Conservation (phyloP, 2,797 vertebrate species). For the Falco rusticolus region DNA sequence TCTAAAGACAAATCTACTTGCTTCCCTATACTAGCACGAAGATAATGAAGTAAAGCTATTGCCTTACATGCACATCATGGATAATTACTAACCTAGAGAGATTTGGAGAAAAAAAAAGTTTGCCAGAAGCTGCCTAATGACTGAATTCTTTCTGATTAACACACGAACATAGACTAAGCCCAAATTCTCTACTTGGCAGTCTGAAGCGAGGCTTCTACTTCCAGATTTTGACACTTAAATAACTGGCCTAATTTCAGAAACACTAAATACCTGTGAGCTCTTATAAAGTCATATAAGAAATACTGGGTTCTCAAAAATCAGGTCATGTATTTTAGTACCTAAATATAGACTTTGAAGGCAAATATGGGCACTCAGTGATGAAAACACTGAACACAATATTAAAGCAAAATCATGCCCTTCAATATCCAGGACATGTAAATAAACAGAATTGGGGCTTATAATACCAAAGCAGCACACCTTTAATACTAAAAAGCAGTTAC, state of each 20-base stretch:
- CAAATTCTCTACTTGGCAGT: background rate
- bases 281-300: conserved; percentile 1
- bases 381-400: background rate
- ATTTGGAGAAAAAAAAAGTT: background rate
- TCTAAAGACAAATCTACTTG: background rate
- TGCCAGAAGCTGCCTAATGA: background rate
- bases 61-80: background rate
- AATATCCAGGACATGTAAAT: background rate
- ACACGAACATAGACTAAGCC: background rate
- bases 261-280: background rate
- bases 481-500: background rate
- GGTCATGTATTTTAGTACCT: background rate
- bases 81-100: background rate
- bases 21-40: background rate
- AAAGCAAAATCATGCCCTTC: background rate
- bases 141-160: conserved; percentile 23
- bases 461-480: background rate
- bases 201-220: background rate
- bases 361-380: background rate
- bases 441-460: background rate
- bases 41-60: background rate
- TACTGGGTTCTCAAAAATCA: background rate
- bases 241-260: conserved; percentile 11
- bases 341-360: conserved; percentile 1
- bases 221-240: background rate